Evolutionary conservation across 2,797 vertebrate species (phyloP).

Genomic region (Chelon auratus): DNA sequence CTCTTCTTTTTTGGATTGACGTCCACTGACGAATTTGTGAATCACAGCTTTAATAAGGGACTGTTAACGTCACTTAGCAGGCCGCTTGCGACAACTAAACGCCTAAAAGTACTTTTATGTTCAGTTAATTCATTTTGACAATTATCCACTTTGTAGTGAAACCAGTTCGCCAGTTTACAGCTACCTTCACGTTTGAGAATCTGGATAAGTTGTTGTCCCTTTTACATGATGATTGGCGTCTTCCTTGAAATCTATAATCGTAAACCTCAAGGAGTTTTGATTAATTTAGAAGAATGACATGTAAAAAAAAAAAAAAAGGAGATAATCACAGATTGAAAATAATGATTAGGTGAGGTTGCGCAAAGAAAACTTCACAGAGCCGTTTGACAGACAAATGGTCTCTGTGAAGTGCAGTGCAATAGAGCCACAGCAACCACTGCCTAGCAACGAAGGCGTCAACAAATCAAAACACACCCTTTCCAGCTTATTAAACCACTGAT

Average conservation of each 20-base stretch:
- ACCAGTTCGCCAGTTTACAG: too few relatives aligned
- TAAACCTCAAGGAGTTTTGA: too few relatives aligned
- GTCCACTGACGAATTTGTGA: too few relatives aligned
- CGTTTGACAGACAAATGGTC: constrained; percentile 20
- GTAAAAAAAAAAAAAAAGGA: not conserved
- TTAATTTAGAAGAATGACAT: too few relatives aligned
- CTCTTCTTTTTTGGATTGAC: not conserved
- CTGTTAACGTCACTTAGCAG: not conserved
- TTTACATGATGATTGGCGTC: too few relatives aligned
- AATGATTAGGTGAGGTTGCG: not conserved
- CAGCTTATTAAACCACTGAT: constrained; percentile 2
- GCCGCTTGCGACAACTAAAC: not conserved
- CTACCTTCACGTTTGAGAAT: too few relatives aligned
- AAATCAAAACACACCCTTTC: constrained; percentile 44
- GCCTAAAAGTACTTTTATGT: not conserved
- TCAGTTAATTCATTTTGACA: too few relatives aligned
- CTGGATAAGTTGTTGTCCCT: too few relatives aligned
- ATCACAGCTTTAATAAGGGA: not conserved
- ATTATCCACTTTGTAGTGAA: too few relatives aligned
- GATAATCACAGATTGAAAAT: not conserved
- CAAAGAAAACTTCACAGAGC: not conserved
- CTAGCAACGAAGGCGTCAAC: constrained; percentile 57
- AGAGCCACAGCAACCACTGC: constrained; percentile 33
- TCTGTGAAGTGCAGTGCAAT: constrained; percentile 8
- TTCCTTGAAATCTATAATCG: too few relatives aligned